These are phyloP conservation scores for Schizopygopsis pylzovi DNA, from an alignment of 2,797 vertebrate genomes.

Conservation along the genomic window DNA sequence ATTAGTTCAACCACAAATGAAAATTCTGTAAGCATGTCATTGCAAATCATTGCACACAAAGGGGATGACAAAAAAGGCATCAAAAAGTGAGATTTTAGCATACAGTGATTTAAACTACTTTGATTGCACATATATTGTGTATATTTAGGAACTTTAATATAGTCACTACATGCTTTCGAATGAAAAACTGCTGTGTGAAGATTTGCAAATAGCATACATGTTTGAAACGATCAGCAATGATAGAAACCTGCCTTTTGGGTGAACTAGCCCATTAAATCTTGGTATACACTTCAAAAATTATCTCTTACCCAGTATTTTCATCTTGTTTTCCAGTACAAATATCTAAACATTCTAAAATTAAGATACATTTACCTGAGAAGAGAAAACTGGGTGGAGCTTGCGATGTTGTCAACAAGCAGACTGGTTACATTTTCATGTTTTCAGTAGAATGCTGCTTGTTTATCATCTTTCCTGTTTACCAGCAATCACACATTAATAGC, in stretches of 20 bases:
- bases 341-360: not conserved
- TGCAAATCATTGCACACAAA: not conserved
- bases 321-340: not conserved
- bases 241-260: not conserved
- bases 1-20: not conserved
- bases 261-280: not conserved
- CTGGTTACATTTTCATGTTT: not conserved
- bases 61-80: not conserved
- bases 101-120: not conserved
- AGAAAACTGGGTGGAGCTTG: not conserved
- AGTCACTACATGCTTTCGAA: too few relatives aligned
- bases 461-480: too few relatives aligned
- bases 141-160: too few relatives aligned
- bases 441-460: not conserved
- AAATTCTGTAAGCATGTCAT: not conserved
- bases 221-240: not conserved
- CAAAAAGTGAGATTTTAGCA: not conserved
- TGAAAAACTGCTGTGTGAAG: not conserved
- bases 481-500: not conserved
- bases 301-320: not conserved
- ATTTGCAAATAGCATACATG: too few relatives aligned
- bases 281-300: not conserved
- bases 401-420: not conserved
- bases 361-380: not conserved
- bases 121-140: not conserved